A percentile compares a stretch with the other conserved stretches of the same genome.
Evolutionary conservation across 2,113 vertebrate genomes (phyloP).

Genomic region (Tiliqua scincoides): DNA sequence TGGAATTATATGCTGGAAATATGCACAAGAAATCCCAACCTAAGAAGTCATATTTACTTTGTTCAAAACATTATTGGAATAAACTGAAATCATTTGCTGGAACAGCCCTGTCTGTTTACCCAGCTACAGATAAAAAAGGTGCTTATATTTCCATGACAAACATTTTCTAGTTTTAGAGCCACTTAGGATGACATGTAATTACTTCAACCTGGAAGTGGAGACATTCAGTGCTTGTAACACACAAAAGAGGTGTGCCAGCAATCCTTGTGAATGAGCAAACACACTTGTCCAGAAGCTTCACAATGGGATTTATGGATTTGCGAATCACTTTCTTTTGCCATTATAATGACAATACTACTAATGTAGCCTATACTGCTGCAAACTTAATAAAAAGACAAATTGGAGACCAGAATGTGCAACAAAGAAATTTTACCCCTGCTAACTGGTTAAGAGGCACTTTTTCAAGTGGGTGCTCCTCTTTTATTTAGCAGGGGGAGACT

Average conservation of each 20-base stretch:
- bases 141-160: neutral
- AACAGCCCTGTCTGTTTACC: neutral
- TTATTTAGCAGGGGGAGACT: no score
- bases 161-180: neutral
- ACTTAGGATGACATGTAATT: no score
- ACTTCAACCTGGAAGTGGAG: neutral
- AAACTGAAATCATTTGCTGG: neutral
- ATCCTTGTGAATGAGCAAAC: neutral
- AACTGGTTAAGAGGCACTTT: no score
- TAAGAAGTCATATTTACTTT: neutral
- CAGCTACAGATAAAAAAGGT: neutral
- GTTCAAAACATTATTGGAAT: neutral
- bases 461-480: no score
- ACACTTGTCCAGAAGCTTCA: neutral
- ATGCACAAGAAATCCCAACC: neutral
- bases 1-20: neutral
- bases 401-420: neutral
- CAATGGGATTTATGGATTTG: neutral
- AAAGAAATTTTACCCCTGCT: neutral
- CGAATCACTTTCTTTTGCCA: neutral
- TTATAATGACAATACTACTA: neutral
- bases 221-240: rapidly evolving
- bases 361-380: neutral
- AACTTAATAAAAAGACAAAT: neutral
- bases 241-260: neutral